Conservation (phyloP, 2,888 invertebrate genomes). For the Blastobasis lacticolella region DNA sequence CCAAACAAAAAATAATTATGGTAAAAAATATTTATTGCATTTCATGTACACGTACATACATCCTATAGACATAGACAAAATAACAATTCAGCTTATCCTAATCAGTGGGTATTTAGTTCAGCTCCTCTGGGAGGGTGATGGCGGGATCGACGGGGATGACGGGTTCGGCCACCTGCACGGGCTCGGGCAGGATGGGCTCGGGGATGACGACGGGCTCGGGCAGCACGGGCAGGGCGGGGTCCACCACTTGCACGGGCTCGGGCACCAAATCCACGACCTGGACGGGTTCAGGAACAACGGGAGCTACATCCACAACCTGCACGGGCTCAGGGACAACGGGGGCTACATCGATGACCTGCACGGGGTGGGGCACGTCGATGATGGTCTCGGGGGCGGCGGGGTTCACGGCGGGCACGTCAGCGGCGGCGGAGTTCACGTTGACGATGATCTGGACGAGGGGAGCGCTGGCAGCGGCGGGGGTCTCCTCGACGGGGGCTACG, state of each 20-base stretch:
- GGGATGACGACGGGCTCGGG: slow-evolving; percentile 4
- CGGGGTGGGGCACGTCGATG: not conserved
- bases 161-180: slow-evolving; percentile 3
- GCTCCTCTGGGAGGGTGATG: slow-evolving; percentile 9
- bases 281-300: slow-evolving; percentile 13
- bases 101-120: slow-evolving; percentile 6
- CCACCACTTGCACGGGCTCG: not conserved
- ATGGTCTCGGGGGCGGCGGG: not conserved
- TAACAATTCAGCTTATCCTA: too few species aligned
- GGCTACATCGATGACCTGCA: slow-evolving; percentile 3
- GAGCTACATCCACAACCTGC: slow-evolving; percentile 3
- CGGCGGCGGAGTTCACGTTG: slow-evolving; percentile 20
- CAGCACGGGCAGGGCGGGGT: not conserved
- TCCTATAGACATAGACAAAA: too few species aligned
- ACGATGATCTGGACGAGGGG: slow-evolving; percentile 31
- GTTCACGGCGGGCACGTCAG: slow-evolving; percentile 4
- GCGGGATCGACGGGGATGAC: slow-evolving; percentile 9
- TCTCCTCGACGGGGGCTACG: not conserved
- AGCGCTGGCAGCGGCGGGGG: not conserved
- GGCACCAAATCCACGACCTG: not conserved
- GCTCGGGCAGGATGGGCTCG: slow-evolving; percentile 5
- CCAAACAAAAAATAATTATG: too few species aligned
- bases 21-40: too few species aligned
- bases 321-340: not conserved
- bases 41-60: too few species aligned